Base-by-base conservation (phyloP, 1,140 invertebrate species). In the Leptinotarsa undecemlineata region DNA sequence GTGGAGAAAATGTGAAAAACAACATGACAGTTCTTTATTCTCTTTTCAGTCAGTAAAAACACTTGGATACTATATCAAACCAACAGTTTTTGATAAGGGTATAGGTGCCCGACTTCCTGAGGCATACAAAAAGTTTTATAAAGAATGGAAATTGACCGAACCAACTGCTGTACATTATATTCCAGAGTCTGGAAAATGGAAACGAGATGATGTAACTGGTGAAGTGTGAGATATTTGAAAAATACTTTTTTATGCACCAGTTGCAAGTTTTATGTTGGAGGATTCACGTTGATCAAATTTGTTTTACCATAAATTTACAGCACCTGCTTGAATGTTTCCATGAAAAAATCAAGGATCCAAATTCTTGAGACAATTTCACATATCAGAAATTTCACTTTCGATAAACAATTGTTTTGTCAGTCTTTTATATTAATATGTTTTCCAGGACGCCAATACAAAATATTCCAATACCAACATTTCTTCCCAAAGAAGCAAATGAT, bases 61-160 rank as follows among this genome's bases (percentile, higher is more conserved):
- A 26, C 74, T 83, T 72, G 81, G 79, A 4, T 19, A 77, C 13
- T 82, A 80, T 69, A 61, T 76, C 66, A 81, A 80, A 74, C 74
- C 74, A 23, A 71, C 74, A 19, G 48, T 78, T 71, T 82, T 85
- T 26, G 83, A 84, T 62, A 81, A 80, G 76, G 84, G 83, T 21
- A 66, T 91, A 57, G 92, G 90, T 14, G 84, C 89, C 48, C 85
- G 88, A 74, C 84, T 98, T 73, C 97, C 97, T 4, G 88, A 91
- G 78, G 93, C 92, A 47, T 98, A 97, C 83, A 93, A 92, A 83
- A 94, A 95, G 83, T 95, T 96, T 85, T 96, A 93, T 88, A 88
- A 86, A 76, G 94, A 97, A 87, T 96, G 95, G 91, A 93, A 94
- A 84, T 75, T 90, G 1, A 86, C 89, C 33, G 86, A 90, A 79